These are phyloP conservation scores for Crepidodera aurea DNA, from an alignment of 2,888 invertebrate genomes.

Conservation along the genomic window DNA sequence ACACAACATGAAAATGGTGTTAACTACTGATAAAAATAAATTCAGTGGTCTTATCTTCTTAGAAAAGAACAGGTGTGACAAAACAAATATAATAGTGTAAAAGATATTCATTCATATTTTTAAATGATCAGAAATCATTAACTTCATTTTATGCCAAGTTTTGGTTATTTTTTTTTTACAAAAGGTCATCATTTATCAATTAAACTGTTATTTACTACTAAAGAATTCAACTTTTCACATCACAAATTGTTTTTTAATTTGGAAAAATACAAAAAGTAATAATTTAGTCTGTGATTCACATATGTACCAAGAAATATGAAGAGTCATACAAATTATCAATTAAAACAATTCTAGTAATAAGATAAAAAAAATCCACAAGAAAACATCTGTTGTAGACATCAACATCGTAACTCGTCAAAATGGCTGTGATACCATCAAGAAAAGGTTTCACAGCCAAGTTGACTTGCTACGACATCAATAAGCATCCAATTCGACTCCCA, in stretches of 20 bases:
- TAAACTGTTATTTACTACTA: too few species aligned
- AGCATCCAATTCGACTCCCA: neutral
- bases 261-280: too few species aligned
- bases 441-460: conserved; percentile 82
- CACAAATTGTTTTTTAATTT: too few species aligned
- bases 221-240: too few species aligned
- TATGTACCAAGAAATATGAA: too few species aligned
- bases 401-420: conserved; percentile 89
- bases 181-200: too few species aligned
- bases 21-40: conserved; percentile 1
- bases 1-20: neutral
- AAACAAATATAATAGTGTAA: neutral
- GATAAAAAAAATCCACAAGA: too few species aligned
- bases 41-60: neutral
- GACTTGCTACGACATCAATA: conserved; percentile 69
- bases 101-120: neutral
- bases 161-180: too few species aligned
- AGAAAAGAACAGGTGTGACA: neutral
- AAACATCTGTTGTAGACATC: conserved; percentile 58
- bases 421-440: conserved; percentile 86
- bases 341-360: too few species aligned
- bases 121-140: neutral
- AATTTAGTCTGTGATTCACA: too few species aligned
- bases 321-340: too few species aligned
- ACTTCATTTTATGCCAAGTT: too few species aligned